Conservation (phyloP, 2,113 vertebrate species). For the Mobula hypostoma region DNA sequence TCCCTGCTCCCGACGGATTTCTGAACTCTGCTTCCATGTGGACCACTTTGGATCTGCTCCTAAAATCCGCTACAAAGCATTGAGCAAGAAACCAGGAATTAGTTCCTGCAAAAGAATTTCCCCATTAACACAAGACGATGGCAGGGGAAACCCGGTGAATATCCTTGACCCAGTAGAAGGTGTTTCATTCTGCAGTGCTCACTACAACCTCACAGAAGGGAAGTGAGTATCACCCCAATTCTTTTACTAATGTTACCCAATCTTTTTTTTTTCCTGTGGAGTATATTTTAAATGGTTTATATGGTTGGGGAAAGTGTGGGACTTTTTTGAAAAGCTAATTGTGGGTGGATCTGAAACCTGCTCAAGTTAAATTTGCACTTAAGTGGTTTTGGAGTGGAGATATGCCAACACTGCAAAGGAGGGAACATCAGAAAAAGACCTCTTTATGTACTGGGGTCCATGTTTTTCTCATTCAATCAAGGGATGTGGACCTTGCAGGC, state of each 20-base stretch:
- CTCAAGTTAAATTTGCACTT: not conserved
- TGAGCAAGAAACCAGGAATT: not conserved
- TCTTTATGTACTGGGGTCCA: not conserved
- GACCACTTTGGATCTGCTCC: not conserved
- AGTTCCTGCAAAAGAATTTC: not conserved
- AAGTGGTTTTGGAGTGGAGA: not conserved
- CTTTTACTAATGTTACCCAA: not conserved
- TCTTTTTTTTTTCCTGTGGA: not conserved
- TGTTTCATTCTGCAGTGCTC: not conserved
- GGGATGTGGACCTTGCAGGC: too few relatives aligned
- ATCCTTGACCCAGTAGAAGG: not conserved
- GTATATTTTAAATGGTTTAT: not conserved
- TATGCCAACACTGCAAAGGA: not conserved
- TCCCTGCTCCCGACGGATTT: not conserved
- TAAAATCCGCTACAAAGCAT: not conserved
- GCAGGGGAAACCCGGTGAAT: not conserved
- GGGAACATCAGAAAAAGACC: not conserved
- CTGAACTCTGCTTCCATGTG: not conserved
- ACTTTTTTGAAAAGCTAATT: not conserved
- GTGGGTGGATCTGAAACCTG: not conserved
- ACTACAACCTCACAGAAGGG: not conserved
- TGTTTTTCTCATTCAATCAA: too few relatives aligned
- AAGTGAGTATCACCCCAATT: too few relatives aligned
- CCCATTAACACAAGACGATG: not conserved
- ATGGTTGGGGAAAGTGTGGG: conserved; percentile 4